Conservation (phyloP, 2,797 vertebrate species). For the Bradypodion pumilum region DNA sequence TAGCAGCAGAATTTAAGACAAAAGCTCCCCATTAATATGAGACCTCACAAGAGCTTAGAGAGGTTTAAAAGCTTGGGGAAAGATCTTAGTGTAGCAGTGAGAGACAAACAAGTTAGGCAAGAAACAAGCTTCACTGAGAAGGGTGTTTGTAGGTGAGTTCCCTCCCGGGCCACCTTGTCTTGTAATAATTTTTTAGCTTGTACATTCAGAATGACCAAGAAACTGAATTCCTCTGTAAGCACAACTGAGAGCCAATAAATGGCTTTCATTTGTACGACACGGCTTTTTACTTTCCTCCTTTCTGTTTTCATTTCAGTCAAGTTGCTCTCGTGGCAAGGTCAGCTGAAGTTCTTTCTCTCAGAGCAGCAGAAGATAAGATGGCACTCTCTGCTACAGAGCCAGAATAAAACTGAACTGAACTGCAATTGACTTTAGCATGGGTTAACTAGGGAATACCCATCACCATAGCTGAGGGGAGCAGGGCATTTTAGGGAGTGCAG, state of each 20-base stretch:
- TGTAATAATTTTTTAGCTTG: background rate
- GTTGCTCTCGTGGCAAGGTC: background rate
- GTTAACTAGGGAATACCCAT: too few species aligned
- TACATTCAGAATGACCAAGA: background rate
- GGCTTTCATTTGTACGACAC: background rate
- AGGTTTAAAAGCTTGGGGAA: background rate
- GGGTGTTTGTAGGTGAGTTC: background rate
- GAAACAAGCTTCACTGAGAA: background rate
- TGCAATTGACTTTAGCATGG: too few species aligned
- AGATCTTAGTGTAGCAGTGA: background rate
- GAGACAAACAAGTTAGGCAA: background rate
- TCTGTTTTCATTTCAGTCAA: background rate
- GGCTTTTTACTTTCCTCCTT: background rate
- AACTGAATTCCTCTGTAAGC: background rate
- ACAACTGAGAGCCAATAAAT: background rate
- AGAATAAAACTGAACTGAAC: too few species aligned
- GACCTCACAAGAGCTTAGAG: background rate
- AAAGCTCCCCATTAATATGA: background rate
- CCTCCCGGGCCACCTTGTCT: background rate
- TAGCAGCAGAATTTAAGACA: background rate
- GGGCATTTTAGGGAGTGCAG: too few species aligned
- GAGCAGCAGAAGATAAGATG: background rate
- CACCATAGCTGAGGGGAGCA: too few species aligned
- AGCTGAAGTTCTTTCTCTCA: background rate
- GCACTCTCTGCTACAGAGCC: too few species aligned